Evolutionary conservation across 2,113 vertebrate species (phyloP).

Genomic region (Datnioides undecimradiatus): DNA sequence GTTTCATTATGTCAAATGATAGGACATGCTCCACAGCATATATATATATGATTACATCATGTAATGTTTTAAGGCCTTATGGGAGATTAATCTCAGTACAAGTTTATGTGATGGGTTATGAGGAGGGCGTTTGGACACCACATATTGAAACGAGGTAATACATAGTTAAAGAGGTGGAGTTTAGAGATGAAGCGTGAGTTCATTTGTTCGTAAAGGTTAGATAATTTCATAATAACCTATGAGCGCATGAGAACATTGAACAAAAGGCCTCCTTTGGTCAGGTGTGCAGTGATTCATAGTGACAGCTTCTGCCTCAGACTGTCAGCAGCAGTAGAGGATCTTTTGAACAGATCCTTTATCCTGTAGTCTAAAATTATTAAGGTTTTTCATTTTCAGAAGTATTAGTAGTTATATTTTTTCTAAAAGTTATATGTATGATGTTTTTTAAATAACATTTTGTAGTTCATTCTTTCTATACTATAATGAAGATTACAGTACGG

Average conservation of each 20-base stretch:
- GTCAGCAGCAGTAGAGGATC: no score
- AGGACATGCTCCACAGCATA: background rate
- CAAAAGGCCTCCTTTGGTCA: slow-evolving; percentile 2
- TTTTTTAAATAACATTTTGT: no score
- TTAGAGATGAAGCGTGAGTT: background rate
- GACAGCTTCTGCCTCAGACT: background rate
- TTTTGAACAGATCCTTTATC: no score
- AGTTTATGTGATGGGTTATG: slow-evolving; percentile 2
- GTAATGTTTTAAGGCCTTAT: slow-evolving; percentile 5
- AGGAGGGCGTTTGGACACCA: background rate
- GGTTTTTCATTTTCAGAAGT: no score
- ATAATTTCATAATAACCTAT: slow-evolving; percentile 27
- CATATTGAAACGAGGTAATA: background rate
- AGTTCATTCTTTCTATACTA: no score
- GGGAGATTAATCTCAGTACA: slow-evolving; percentile 11
- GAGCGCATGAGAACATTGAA: slow-evolving; percentile 1
- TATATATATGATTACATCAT: slow-evolving; percentile 20
- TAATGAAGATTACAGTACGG: no score
- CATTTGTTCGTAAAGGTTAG: slow-evolving; percentile 22
- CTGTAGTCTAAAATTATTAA: no score
- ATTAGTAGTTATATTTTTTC: no score
- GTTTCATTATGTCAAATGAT: slow-evolving; percentile 32
- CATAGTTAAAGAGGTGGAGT: background rate
- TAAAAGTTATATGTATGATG: no score
- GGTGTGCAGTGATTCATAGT: background rate